Percentiles rank a stretch among this genome's conserved stretches.
phyloP scores from a whole-genome alignment of 2,113 vertebrate species.

The Heterotilapia buettikoferi region DNA sequence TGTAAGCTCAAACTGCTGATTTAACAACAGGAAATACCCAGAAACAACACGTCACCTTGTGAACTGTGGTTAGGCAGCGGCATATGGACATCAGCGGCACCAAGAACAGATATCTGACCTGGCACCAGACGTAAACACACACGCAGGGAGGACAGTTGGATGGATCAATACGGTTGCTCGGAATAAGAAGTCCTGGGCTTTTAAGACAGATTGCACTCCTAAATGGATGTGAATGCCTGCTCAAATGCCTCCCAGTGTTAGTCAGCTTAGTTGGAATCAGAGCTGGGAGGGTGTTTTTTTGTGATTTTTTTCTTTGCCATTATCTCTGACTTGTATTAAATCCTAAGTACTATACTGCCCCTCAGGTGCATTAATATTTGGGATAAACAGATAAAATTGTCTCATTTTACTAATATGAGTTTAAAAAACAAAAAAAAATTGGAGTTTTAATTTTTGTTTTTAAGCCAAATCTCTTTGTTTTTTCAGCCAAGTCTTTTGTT shows the following conservation, averaged over 20 bases:
- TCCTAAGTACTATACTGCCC: background rate
- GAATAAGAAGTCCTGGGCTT: slow-evolving; percentile 47
- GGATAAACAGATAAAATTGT: slow-evolving; percentile 11
- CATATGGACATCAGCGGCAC: slow-evolving; percentile 12
- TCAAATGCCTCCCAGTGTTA: slow-evolving; percentile 34
- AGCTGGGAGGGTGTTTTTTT: background rate
- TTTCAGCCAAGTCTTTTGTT: background rate
- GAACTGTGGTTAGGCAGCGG: slow-evolving; percentile 18
- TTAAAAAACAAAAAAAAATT: background rate
- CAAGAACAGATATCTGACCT: slow-evolving; percentile 41
- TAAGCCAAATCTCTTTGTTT: background rate
- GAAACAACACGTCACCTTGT: background rate
- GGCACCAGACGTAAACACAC: slow-evolving; percentile 40
- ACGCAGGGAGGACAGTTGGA: slow-evolving; percentile 22
- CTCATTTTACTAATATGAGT: slow-evolving; percentile 10
- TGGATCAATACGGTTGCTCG: slow-evolving; percentile 49
- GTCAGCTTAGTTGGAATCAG: slow-evolving; percentile 17
- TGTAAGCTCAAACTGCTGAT: background rate
- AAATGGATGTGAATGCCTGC: slow-evolving; percentile 55
- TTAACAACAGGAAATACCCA: background rate
- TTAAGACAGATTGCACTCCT: slow-evolving; percentile 53
- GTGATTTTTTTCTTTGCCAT: background rate
- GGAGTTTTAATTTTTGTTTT: background rate
- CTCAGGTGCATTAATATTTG: background rate
- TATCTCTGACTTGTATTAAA: slow-evolving; percentile 40